Conservation (phyloP, 2,797 vertebrate species). For the Sternotherus odoratus region DNA sequence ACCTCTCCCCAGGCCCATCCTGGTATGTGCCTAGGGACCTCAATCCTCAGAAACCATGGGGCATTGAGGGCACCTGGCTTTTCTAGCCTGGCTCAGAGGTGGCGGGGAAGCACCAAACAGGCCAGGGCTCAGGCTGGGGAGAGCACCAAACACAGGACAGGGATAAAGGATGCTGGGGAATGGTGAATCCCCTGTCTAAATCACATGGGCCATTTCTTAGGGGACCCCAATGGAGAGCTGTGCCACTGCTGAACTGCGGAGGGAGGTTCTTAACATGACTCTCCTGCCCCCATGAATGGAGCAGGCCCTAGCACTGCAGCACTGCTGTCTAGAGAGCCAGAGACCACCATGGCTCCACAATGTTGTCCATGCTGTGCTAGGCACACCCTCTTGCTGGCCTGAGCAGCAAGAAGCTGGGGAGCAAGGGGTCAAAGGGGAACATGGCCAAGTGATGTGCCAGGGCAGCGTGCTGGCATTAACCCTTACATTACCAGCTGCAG, state of each 20-base stretch:
- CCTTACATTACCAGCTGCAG: background rate
- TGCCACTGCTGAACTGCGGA: background rate
- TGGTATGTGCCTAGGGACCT: too few relatives aligned
- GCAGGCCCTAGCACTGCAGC: background rate
- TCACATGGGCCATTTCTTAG: background rate
- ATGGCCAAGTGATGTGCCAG: background rate
- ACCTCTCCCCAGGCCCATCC: background rate
- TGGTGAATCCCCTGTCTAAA: background rate
- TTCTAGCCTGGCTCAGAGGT: background rate
- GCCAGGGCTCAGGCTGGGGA: too few relatives aligned
- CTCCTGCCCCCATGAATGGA: background rate
- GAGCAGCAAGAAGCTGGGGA: accelerated
- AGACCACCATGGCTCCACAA: background rate
- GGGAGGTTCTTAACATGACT: background rate
- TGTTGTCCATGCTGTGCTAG: background rate
- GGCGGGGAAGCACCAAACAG: too few relatives aligned
- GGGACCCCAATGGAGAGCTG: background rate
- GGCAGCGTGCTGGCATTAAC: accelerated
- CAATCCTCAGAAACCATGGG: background rate
- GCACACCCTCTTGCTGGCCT: background rate
- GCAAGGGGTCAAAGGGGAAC: background rate
- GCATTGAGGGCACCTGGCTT: background rate
- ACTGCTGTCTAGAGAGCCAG: accelerated
- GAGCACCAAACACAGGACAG: too few relatives aligned
- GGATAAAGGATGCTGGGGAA: background rate